These are phyloP conservation scores for Aulostomus chinensis DNA, from an alignment of 2,797 vertebrate species.

Conservation along the genomic window DNA sequence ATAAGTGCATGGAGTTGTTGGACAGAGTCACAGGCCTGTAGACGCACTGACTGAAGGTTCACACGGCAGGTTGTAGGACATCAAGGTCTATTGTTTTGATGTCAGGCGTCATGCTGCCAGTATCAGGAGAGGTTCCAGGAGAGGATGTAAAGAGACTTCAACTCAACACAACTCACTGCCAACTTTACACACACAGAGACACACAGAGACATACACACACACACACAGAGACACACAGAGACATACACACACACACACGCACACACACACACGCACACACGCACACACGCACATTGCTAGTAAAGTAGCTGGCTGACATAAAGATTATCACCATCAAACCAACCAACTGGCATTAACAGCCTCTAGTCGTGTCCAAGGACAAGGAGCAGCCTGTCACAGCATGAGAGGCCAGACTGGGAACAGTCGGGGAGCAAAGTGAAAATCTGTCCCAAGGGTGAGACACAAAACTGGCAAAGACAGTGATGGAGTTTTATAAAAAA, in stretches of 20 bases:
- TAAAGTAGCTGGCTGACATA: neutral
- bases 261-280: too few species aligned
- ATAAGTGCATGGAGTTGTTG: neutral
- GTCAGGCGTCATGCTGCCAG: neutral
- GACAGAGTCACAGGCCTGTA: neutral
- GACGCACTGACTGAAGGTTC: neutral
- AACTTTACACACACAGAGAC: neutral
- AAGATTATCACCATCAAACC: neutral
- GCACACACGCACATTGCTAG: neutral
- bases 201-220: too few species aligned
- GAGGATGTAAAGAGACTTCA: neutral
- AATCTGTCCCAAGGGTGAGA: conserved; percentile 1
- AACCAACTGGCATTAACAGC: neutral
- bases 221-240: too few species aligned
- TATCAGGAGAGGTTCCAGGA: neutral
- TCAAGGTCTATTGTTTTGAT: neutral
- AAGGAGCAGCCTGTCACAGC: conserved; percentile 1
- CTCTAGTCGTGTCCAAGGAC: neutral
- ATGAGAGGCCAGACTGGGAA: neutral
- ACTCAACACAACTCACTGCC: neutral
- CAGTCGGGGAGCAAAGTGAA: conserved; percentile 1
- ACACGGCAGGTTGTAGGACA: neutral
- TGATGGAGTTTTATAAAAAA: neutral
- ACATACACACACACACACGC: too few species aligned
- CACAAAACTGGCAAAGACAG: neutral